Conservation (phyloP, 2,888 invertebrate species). For the Lochmaea capreae region DNA sequence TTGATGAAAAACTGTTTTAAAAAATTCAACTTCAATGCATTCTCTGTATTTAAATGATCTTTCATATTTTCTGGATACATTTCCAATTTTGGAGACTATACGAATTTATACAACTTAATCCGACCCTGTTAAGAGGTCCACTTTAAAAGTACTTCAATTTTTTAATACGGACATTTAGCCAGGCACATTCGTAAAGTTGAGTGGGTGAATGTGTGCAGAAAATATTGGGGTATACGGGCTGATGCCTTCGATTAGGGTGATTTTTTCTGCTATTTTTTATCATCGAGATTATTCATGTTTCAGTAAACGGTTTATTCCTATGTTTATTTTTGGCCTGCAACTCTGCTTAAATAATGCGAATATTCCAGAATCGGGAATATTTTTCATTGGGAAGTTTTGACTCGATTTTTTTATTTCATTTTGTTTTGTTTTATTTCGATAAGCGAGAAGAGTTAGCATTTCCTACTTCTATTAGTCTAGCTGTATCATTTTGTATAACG, state of each 20-base stretch:
- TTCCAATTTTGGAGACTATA: no score
- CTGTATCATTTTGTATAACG: no score
- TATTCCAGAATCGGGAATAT: not conserved
- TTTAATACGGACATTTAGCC: conserved; percentile 27
- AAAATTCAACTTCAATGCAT: no score
- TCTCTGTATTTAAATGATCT: no score
- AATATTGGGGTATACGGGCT: conserved; percentile 31
- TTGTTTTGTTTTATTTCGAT: not conserved
- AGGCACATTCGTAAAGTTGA: conserved; percentile 29
- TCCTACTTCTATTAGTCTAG: no score
- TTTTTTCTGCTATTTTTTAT: conserved; percentile 29
- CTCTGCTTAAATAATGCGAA: conserved; percentile 16
- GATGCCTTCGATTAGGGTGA: conserved; percentile 37
- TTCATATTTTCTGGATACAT: no score
- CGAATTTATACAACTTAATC: not conserved
- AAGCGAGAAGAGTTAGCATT: no score
- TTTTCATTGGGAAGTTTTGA: conserved; percentile 1
- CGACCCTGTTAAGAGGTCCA: conserved; percentile 25
- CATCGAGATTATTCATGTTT: conserved; percentile 22
- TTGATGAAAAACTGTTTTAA: no score
- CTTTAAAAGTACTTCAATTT: conserved; percentile 29
- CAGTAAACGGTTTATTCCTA: conserved; percentile 22
- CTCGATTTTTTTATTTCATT: not conserved
- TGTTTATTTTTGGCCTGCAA: conserved; percentile 22
- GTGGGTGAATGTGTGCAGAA: conserved; percentile 36